Evolutionary conservation across 2,113 vertebrate genomes (phyloP).

Genomic region (Bos javanicus): DNA sequence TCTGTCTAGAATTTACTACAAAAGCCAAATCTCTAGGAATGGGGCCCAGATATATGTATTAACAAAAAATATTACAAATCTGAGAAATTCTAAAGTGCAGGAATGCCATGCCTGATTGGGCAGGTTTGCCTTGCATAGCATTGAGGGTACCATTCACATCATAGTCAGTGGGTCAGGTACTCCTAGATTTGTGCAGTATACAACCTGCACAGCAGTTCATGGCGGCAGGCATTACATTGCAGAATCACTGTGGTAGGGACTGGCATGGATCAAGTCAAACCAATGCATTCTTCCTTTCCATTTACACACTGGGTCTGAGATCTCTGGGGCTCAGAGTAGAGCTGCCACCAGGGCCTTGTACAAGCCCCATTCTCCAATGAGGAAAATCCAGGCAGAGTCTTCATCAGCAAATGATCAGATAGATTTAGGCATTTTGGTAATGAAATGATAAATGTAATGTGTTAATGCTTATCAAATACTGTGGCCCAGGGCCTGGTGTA

Average conservation of each 20-base stretch:
- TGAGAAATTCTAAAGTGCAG: background rate
- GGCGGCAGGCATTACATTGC: rapidly evolving
- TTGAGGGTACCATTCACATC: background rate
- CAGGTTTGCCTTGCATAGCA: background rate
- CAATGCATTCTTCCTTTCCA: background rate
- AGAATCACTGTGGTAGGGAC: background rate
- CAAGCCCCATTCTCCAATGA: background rate
- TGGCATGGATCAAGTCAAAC: background rate
- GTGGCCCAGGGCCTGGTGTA: background rate
- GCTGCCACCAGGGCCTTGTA: background rate
- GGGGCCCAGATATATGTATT: background rate
- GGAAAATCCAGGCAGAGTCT: background rate
- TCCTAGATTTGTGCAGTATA: background rate
- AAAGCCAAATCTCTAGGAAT: background rate
- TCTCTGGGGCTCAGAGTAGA: background rate
- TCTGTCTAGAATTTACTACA: background rate
- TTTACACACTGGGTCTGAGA: background rate
- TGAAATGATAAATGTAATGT: background rate
- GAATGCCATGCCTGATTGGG: background rate
- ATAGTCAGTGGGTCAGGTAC: background rate
- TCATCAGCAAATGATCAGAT: background rate
- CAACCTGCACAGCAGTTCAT: background rate
- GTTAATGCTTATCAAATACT: slow-evolving; percentile 7
- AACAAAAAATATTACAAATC: background rate
- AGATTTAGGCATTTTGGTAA: background rate